These are phyloP conservation scores for Lumbricus terrestris DNA, from an alignment of 2,888 invertebrate genomes.

Conservation along the genomic window DNA sequence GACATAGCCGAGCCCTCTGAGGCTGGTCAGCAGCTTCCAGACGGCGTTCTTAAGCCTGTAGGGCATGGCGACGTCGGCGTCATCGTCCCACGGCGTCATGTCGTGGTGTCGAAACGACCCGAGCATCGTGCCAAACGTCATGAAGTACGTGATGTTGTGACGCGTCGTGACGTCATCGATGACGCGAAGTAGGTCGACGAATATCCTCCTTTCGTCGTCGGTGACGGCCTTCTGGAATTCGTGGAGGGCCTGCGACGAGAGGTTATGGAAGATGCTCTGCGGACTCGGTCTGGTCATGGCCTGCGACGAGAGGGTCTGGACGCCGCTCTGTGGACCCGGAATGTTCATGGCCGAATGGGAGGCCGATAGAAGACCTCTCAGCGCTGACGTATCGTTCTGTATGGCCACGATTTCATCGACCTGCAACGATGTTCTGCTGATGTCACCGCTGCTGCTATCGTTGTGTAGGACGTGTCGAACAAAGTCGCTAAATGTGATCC, in stretches of 20 bases:
- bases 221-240: neutral
- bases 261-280: too few species aligned
- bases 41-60: neutral
- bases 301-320: neutral
- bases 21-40: neutral
- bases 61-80: slow-evolving; percentile 11
- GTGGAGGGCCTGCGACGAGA: too few species aligned
- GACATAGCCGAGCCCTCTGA: neutral
- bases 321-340: neutral
- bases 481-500: neutral
- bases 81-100: slow-evolving; percentile 22
- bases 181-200: neutral
- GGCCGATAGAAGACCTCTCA: too few species aligned
- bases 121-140: slow-evolving; percentile 9
- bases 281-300: too few species aligned
- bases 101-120: slow-evolving; percentile 20
- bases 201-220: slow-evolving; percentile 4
- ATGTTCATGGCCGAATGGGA: neutral
- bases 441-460: neutral
- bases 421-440: too few species aligned
- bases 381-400: too few species aligned
- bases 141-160: slow-evolving; percentile 18
- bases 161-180: neutral
- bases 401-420: too few species aligned
- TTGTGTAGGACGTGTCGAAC: neutral